These are phyloP conservation scores for Rhopalosiphum nymphaeae DNA, from an alignment of 2,888 invertebrate genomes.

Conservation along the genomic window DNA sequence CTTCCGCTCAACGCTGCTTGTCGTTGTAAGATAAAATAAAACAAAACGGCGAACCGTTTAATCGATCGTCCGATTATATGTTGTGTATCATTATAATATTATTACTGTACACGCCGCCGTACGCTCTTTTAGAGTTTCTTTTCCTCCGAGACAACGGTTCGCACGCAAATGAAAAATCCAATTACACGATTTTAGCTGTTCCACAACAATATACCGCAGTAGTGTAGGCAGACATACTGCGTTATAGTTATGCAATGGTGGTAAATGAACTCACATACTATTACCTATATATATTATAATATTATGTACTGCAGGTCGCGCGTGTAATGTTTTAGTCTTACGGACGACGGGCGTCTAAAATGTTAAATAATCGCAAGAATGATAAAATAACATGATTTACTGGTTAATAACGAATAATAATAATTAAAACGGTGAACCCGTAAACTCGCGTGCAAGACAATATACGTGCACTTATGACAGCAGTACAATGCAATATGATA, in stretches of 20 bases:
- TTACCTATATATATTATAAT: background rate
- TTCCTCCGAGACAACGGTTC: background rate
- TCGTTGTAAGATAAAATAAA: background rate
- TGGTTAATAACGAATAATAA: background rate
- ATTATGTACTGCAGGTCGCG: background rate
- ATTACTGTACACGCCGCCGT: background rate
- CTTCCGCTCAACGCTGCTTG: background rate
- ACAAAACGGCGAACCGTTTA: background rate
- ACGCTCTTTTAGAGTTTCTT: background rate
- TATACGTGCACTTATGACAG: background rate
- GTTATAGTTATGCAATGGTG: background rate
- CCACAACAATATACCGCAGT: background rate
- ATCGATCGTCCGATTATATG: background rate
- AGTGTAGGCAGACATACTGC: background rate
- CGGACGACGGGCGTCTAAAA: background rate
- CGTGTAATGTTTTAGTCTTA: background rate
- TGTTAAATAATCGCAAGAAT: background rate
- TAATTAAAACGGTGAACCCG: background rate
- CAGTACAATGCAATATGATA: background rate
- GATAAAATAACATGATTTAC: background rate
- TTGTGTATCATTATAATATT: background rate
- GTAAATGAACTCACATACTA: background rate
- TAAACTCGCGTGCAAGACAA: conserved; percentile 3
- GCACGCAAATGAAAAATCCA: background rate
- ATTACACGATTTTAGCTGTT: background rate